phyloP scores from a whole-genome alignment of 2,888 invertebrate genomes.

The Dorcus parallelipipedus region DNA sequence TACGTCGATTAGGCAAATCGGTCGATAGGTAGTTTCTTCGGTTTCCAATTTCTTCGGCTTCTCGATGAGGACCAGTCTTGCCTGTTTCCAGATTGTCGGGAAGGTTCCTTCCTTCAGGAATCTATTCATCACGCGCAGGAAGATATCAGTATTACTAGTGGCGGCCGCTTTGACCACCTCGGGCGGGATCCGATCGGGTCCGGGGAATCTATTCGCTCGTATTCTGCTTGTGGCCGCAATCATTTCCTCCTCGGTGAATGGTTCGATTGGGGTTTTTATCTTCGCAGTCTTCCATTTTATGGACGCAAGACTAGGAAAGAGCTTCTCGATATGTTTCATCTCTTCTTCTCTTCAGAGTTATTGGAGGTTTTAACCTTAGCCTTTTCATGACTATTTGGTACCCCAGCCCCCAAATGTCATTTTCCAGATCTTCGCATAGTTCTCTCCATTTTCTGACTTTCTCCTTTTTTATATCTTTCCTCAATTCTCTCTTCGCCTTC shows the following conservation, averaged over 20 bases:
- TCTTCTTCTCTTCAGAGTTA: background rate
- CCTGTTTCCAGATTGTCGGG: conserved; percentile 9
- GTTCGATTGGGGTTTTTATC: background rate
- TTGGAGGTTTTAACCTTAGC: no score
- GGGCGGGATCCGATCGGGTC: no score
- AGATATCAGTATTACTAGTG: no score
- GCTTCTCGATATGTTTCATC: no score
- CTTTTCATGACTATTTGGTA: background rate
- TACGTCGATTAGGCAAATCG: conserved; percentile 12
- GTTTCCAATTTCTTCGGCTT: background rate
- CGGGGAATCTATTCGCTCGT: background rate
- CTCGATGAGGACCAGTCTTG: no score
- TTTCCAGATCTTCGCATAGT: conserved; percentile 3
- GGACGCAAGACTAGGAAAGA: background rate
- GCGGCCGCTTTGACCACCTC: no score
- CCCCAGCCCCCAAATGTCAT: conserved; percentile 4
- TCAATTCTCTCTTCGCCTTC: conserved; percentile 1
- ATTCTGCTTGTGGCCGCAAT: background rate
- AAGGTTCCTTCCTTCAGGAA: conserved; percentile 5
- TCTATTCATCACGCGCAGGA: conserved; percentile 4
- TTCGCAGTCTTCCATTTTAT: no score
- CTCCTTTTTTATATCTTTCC: background rate
- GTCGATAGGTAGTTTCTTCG: conserved; percentile 6
- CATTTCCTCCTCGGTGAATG: background rate
- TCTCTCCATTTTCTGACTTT: conserved; percentile 2